Evolutionary conservation across 2,797 vertebrate genomes (phyloP).

Genomic region (Melanotaenia trifasciata): DNA sequence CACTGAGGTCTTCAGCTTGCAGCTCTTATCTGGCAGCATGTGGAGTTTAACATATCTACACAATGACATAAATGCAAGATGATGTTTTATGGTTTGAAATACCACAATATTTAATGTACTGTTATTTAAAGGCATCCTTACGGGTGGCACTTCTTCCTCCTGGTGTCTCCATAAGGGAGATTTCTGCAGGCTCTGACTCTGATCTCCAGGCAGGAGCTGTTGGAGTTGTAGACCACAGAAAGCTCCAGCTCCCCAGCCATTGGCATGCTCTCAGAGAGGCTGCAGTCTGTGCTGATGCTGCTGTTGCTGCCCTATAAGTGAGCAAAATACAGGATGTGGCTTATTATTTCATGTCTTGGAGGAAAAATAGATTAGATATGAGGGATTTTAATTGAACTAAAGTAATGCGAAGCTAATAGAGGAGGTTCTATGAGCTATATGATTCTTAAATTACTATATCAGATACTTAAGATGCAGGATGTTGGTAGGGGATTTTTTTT

Average conservation of each 20-base stretch:
- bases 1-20: conserved; percentile 89
- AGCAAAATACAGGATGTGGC: not conserved
- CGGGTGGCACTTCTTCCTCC: conserved; percentile 91
- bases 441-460: not conserved
- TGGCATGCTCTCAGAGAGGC: conserved; percentile 72
- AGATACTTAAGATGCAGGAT: conserved; percentile 28
- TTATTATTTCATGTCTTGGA: not conserved
- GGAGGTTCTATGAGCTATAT: no score
- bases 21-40: conserved; percentile 86
- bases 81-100: not conserved
- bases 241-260: conserved; percentile 89
- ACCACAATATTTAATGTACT: not conserved
- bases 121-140: conserved; percentile 72
- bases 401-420: no score
- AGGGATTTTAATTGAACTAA: not conserved
- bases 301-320: conserved; percentile 84
- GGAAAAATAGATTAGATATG: not conserved
- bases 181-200: conserved; percentile 87
- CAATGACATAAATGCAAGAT: not conserved
- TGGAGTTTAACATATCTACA: conserved; percentile 89
- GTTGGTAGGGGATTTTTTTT: conserved; percentile 8
- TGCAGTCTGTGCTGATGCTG: conserved; percentile 84
- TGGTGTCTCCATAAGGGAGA: conserved; percentile 84
- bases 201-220: conserved; percentile 84
- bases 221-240: conserved; percentile 83